Conservation (phyloP, 2,113 vertebrate genomes). For the Hylia prasina region DNA sequence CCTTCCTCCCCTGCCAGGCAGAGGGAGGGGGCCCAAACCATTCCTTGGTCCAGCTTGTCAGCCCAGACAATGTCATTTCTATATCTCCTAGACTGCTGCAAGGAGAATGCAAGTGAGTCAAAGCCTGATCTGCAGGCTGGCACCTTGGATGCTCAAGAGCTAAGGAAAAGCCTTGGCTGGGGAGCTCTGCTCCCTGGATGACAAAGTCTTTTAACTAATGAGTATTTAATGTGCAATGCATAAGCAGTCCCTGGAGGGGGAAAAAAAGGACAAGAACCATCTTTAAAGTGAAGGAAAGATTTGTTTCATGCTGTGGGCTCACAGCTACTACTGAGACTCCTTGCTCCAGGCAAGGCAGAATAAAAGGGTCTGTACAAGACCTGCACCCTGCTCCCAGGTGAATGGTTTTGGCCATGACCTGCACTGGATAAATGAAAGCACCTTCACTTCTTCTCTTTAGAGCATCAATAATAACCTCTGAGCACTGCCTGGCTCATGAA, state of each 20-base stretch:
- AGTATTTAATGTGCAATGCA: background rate
- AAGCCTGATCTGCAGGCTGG: background rate
- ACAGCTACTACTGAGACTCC: background rate
- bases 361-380: background rate
- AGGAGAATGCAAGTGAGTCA: background rate
- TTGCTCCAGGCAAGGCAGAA: background rate
- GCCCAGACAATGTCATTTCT: background rate
- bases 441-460: background rate
- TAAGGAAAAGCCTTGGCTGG: background rate
- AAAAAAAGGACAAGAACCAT: background rate
- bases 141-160: background rate
- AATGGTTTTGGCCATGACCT: background rate
- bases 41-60: background rate
- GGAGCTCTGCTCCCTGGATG: background rate
- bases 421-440: background rate
- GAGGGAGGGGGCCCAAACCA: background rate
- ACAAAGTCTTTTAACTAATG: background rate
- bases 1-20: background rate
- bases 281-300: background rate
- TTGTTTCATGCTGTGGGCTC: background rate
- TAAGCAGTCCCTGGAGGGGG: background rate
- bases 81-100: background rate
- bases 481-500: background rate
- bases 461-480: background rate
- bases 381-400: background rate